Evolutionary conservation across 2,797 vertebrate genomes (phyloP).

Genomic region (Margarornis squamiger): DNA sequence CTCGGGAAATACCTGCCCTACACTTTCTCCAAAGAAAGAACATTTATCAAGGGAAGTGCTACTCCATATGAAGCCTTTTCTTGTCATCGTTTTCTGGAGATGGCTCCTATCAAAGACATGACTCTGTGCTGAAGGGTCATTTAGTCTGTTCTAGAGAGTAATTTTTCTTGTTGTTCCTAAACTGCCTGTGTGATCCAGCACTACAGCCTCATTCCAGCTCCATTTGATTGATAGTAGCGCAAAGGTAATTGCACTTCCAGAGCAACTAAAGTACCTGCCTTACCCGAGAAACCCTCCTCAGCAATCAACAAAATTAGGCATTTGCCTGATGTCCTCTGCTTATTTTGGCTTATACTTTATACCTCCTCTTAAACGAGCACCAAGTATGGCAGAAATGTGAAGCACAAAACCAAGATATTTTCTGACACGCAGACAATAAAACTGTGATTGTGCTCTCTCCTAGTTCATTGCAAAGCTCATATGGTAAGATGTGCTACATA

Average conservation of each 20-base stretch:
- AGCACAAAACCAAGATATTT: background rate
- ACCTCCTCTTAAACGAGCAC: background rate
- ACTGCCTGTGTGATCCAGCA: background rate
- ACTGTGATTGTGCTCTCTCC: background rate
- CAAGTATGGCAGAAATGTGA: background rate
- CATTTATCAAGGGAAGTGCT: background rate
- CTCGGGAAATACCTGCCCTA: background rate
- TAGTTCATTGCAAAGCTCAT: background rate
- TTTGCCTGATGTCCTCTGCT: background rate
- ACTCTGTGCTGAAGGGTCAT: background rate
- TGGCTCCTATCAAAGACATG: background rate
- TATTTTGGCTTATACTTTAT: background rate
- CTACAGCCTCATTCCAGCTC: background rate
- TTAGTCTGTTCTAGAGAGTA: background rate
- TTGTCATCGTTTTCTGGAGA: conserved; percentile 16
- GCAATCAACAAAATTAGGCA: background rate
- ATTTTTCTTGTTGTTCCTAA: background rate
- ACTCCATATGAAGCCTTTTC: background rate
- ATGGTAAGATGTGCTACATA: background rate
- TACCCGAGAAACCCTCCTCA: background rate
- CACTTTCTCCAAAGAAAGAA: background rate
- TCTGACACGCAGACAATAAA: background rate
- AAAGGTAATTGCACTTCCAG: background rate
- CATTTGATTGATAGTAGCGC: background rate
- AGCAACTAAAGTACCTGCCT: background rate